Evolutionary conservation across 2,797 vertebrate species (phyloP).

Genomic region (Anas georgica): DNA sequence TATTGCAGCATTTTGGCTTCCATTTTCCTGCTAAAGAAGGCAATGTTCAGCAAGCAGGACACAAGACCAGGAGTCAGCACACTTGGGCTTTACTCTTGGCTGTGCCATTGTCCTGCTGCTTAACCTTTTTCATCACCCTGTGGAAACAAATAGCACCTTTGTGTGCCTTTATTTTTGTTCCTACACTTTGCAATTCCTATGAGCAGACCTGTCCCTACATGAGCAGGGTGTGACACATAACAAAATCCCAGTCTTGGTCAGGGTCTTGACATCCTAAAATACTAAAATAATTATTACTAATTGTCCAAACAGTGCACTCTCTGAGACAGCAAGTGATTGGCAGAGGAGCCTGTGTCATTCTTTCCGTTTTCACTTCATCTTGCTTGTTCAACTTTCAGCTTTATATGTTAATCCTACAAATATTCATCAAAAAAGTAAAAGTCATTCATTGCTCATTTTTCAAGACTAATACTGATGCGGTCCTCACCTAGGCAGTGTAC

Average conservation of each 20-base stretch:
- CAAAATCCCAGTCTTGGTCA: not conserved
- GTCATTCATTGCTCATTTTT: not conserved
- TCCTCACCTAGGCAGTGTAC: not conserved
- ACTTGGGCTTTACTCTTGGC: not conserved
- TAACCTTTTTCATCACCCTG: not conserved
- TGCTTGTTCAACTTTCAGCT: not conserved
- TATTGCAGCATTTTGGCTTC: conserved; percentile 15
- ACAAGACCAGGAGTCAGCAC: not conserved
- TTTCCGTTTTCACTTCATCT: conserved; percentile 1
- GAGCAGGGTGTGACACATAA: not conserved
- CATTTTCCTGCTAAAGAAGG: not conserved
- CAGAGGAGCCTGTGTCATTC: not conserved
- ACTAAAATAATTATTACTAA: conserved; percentile 9
- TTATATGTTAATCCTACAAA: not conserved
- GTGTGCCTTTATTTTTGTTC: not conserved
- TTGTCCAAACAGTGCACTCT: not conserved
- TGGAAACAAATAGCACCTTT: conserved; percentile 7
- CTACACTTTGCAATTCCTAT: not conserved
- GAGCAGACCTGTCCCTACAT: not conserved
- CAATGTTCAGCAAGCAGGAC: not conserved
- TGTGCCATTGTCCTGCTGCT: not conserved
- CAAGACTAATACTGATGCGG: not conserved
- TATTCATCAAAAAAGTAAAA: not conserved
- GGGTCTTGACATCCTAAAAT: not conserved
- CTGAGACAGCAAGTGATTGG: not conserved